phyloP scores from a whole-genome alignment of 2,888 invertebrate species.

The Tenthredo amoena region DNA sequence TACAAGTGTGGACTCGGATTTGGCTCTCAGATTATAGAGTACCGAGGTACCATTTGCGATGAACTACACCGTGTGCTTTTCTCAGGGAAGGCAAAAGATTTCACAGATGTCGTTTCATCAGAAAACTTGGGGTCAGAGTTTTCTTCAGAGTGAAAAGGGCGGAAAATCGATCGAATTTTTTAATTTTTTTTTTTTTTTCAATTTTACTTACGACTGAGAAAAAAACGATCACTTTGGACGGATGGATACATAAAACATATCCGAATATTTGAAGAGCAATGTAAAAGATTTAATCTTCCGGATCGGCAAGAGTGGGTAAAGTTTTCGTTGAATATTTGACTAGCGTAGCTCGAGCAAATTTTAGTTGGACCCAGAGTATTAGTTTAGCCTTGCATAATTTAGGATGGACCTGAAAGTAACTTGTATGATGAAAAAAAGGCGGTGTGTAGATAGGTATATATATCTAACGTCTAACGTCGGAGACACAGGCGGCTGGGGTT shows the following conservation, averaged over 20 bases:
- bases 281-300: conserved; percentile 20
- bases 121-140: not conserved
- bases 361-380: conserved; percentile 9
- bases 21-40: not conserved
- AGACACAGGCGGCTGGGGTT: not conserved
- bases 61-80: not conserved
- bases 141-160: not conserved
- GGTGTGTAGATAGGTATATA: not conserved
- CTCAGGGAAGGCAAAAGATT: not conserved
- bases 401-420: conserved; percentile 4
- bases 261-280: not conserved
- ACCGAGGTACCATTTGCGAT: not conserved
- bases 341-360: not conserved
- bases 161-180: too few relatives aligned
- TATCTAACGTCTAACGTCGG: not conserved
- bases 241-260: not conserved
- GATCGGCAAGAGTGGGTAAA: conserved; percentile 1
- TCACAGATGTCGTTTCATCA: not conserved
- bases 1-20: conserved; percentile 3
- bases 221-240: not conserved
- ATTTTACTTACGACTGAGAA: not conserved
- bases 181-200: too few relatives aligned
- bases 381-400: conserved; percentile 7
- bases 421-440: not conserved
- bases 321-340: conserved; percentile 29